Evolutionary conservation across 2,888 invertebrate species (phyloP).

Genomic region (Diaprepes abbreviatus): DNA sequence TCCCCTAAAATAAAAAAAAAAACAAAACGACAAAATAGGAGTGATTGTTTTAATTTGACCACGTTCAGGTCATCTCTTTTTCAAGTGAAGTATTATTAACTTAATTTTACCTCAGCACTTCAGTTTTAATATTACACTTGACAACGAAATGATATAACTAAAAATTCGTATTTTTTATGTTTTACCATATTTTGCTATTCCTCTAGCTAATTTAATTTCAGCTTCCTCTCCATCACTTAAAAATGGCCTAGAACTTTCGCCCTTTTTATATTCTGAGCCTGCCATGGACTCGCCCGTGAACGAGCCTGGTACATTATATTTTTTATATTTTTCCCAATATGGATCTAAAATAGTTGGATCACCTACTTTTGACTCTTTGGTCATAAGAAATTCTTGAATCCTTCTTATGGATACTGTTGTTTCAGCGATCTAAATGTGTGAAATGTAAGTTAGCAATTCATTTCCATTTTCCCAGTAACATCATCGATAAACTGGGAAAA

Average conservation of each 20-base stretch:
- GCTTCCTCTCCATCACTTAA: constrained; percentile 1
- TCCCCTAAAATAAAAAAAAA: constrained; percentile 55
- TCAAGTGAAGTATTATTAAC: too few species aligned
- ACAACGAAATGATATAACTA: too few species aligned
- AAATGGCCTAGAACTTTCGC: neutral
- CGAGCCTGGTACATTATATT: neutral
- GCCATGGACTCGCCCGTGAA: neutral
- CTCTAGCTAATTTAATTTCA: constrained; percentile 33
- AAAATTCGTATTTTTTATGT: too few species aligned
- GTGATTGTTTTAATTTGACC: too few species aligned
- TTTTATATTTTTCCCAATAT: neutral
- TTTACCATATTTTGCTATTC: constrained; percentile 50
- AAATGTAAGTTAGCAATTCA: too few species aligned
- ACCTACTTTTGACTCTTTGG: constrained; percentile 60
- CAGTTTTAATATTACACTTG: too few species aligned
- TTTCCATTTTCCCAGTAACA: too few species aligned
- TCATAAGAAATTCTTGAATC: constrained; percentile 59
- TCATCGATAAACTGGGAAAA: too few species aligned
- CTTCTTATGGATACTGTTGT: constrained; percentile 71
- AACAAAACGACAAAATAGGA: too few species aligned
- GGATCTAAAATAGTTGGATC: constrained; percentile 61
- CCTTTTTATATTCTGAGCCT: neutral
- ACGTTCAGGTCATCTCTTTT: too few species aligned
- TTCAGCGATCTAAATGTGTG: constrained; percentile 71
- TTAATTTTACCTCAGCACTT: too few species aligned